Base-by-base conservation (phyloP, 2,113 vertebrate genomes). In the Sardina pilchardus region DNA sequence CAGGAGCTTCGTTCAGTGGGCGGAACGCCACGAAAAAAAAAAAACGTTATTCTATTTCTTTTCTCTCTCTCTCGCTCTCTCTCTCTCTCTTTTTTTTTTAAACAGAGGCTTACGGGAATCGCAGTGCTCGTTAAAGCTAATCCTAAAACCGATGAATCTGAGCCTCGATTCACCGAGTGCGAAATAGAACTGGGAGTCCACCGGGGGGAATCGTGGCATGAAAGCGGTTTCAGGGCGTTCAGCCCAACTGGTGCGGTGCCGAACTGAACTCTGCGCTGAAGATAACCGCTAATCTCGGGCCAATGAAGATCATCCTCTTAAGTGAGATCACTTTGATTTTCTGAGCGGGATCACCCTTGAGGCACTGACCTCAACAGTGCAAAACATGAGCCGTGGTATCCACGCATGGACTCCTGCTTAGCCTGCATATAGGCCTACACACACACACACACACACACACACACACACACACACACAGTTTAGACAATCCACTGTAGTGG, bases 31-130 rank as follows among this genome's bases (percentile, higher is more conserved):
- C 71, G n/a, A n/a, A n/a, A n/a, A n/a, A n/a, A n/a, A n/a, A n/a
- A 44, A 67, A 30, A 59, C 21, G 44, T 82, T 26, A 30, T 82
- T 80, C 85, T 44, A 19, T 67, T 67, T 24, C n/a, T n/a, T n/a
- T n/a, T n/a, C n/a, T n/a, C n/a, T n/a, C n/a, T n/a, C n/a, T n/a
- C n/a, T n/a, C n/a, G n/a, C n/a, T n/a, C n/a, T n/a, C n/a, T n/a
- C n/a, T n/a, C n/a, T 71, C 34, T 71, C 8, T 71, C 9, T 26
- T 34, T 71, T 71, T 26, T 71, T 71, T 71, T 30, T 14, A 71
- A 88, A 34, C 82, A n/a, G 26, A 44, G 53, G 82, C 85, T 88
- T 88, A 86, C 43, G 53, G 56, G 82, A 86, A 84, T 56, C 83
- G 81, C 82, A 2, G 71, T 7, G 6, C 82, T 84, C n/a, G 26